Percentiles rank a stretch among this genome's conserved stretches.
Conservation (phyloP, 2,888 invertebrate genomes). For the Sericinus montela region DNA sequence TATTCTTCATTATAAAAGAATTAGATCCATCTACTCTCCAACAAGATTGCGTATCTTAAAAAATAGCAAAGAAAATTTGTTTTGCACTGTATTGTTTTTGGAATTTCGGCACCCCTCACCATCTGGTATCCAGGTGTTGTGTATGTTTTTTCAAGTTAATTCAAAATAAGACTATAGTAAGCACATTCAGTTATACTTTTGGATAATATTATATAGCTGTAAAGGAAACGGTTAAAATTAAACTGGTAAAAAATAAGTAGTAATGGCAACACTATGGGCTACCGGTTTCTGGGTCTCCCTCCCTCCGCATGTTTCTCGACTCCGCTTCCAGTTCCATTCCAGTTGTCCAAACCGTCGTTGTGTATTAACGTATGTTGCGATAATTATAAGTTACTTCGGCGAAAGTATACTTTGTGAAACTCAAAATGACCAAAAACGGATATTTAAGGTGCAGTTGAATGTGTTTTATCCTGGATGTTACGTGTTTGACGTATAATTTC, state of each 20-base stretch:
- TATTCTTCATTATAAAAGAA: too few species aligned
- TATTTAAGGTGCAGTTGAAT: slow-evolving; percentile 19
- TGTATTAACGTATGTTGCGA: slow-evolving; percentile 43
- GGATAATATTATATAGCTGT: background rate
- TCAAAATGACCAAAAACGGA: slow-evolving; percentile 42
- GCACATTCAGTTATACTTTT: too few species aligned
- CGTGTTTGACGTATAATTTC: slow-evolving; percentile 1
- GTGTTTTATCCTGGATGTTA: background rate
- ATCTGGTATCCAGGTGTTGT: too few species aligned
- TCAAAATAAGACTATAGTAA: too few species aligned
- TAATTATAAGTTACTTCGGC: slow-evolving; percentile 48
- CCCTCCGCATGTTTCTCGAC: too few species aligned
- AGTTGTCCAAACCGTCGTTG: slow-evolving; percentile 66
- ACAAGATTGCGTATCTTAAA: too few species aligned
- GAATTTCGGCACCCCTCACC: too few species aligned
- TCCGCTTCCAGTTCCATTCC: slow-evolving; percentile 16
- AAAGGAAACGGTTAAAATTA: background rate
- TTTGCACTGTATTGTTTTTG: too few species aligned
- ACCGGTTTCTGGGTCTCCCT: slow-evolving; percentile 24
- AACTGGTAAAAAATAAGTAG: slow-evolving; percentile 1
- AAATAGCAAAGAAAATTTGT: too few species aligned
- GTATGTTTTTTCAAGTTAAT: too few species aligned
- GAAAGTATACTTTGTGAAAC: slow-evolving; percentile 57
- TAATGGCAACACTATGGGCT: slow-evolving; percentile 13
- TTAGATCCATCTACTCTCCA: too few species aligned